phyloP scores from a whole-genome alignment of 1,140 invertebrate genomes.

The Lepidostoma basale region DNA sequence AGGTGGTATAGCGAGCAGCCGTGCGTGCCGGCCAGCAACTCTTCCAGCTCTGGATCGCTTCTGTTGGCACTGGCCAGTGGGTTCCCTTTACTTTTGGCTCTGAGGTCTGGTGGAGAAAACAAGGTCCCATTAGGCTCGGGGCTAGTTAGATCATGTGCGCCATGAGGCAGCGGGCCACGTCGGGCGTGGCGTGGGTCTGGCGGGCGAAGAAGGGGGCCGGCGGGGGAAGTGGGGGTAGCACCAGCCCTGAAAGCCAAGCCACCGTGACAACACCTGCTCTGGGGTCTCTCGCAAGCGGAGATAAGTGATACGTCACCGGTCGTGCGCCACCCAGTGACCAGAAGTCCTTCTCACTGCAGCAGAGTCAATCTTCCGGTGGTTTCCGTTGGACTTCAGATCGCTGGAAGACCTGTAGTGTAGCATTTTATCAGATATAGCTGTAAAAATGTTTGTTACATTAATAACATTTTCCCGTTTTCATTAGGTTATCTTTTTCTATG shows the following conservation, averaged over 20 bases:
- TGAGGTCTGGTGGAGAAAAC: slow-evolving; percentile 24
- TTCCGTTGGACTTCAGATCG: too few species aligned
- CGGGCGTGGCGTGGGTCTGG: slow-evolving; percentile 63
- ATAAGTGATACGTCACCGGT: slow-evolving; percentile 6
- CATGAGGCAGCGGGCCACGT: slow-evolving; percentile 64
- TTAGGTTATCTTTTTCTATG: too few species aligned
- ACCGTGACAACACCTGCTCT: slow-evolving; percentile 27
- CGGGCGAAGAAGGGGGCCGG: slow-evolving; percentile 51
- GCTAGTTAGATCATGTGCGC: slow-evolving; percentile 61
- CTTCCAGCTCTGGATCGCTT: slow-evolving; percentile 50
- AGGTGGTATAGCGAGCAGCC: slow-evolving; percentile 60
- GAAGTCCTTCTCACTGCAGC: not conserved
- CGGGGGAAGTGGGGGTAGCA: slow-evolving; percentile 54
- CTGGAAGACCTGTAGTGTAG: too few species aligned
- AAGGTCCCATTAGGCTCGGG: slow-evolving; percentile 38
- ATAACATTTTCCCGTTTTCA: too few species aligned
- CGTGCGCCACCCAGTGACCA: not conserved
- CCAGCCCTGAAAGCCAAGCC: slow-evolving; percentile 62
- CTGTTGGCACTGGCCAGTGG: not conserved
- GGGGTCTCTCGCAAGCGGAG: slow-evolving; percentile 6
- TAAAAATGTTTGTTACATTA: too few species aligned
- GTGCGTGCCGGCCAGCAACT: slow-evolving; percentile 59
- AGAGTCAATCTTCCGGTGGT: not conserved
- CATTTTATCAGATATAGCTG: too few species aligned
- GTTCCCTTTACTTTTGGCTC: not conserved